phyloP scores from a whole-genome alignment of 2,797 vertebrate species.

The Acanthurus lineatus region DNA sequence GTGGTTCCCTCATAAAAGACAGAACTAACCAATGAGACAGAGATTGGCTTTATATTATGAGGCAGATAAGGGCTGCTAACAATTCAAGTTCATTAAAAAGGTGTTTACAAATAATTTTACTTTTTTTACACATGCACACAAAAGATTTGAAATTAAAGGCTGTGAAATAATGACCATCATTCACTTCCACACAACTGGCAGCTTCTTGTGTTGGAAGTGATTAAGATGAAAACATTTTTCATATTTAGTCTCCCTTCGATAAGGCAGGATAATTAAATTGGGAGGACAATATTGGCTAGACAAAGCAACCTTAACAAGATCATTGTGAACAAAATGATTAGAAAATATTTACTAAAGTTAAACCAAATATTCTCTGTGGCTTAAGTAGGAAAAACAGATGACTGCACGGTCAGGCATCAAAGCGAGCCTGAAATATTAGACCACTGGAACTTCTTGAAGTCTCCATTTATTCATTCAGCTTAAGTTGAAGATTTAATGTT shows the following conservation, averaged over 20 bases:
- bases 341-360: not conserved
- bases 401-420: constrained; percentile 35
- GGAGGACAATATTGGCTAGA: not conserved
- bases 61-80: too few species aligned
- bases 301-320: constrained; percentile 22
- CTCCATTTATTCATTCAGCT: not conserved
- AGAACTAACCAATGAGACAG: constrained; percentile 7
- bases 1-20: not conserved
- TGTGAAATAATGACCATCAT: too few species aligned
- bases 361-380: not conserved
- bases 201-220: not conserved
- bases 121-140: too few species aligned
- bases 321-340: not conserved
- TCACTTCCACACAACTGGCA: too few species aligned
- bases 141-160: too few species aligned
- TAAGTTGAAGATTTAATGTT: constrained; percentile 2
- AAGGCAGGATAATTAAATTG: not conserved
- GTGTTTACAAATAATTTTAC: too few species aligned
- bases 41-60: not conserved
- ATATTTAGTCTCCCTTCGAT: constrained; percentile 5
- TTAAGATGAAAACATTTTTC: constrained; percentile 14
- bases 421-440: constrained; percentile 12
- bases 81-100: too few species aligned
- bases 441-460: not conserved
- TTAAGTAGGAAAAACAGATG: not conserved